Percentiles rank a stretch among this genome's conserved stretches.
These are phyloP conservation scores for Epirrhoe alternata DNA, from an alignment of 2,888 invertebrate genomes.

Conservation along the genomic window DNA sequence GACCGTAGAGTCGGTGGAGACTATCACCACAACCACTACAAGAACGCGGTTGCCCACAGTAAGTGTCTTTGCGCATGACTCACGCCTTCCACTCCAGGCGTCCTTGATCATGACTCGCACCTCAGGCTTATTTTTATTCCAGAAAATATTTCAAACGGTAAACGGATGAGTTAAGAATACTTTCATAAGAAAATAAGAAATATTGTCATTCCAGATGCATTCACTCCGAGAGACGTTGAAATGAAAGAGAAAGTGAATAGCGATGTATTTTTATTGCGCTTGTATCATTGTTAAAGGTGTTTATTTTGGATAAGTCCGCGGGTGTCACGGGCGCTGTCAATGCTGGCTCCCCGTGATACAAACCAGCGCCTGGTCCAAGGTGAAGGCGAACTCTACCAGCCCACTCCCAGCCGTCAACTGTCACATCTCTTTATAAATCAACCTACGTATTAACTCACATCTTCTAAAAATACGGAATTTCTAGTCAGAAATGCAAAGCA, in stretches of 20 bases:
- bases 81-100: constrained; percentile 45
- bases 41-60: constrained; percentile 63
- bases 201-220: constrained; percentile 46
- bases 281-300: constrained; percentile 72
- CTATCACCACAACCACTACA: constrained; percentile 74
- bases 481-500: constrained; percentile 21
- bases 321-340: constrained; percentile 78
- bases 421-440: constrained; percentile 69
- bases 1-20: constrained; percentile 71
- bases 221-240: constrained; percentile 46
- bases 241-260: constrained; percentile 51
- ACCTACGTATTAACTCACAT: constrained; percentile 60
- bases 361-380: constrained; percentile 75
- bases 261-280: constrained; percentile 66
- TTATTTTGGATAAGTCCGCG: constrained; percentile 71
- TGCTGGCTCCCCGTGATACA: constrained; percentile 68
- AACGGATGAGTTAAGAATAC: constrained; percentile 48
- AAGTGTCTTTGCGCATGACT: constrained; percentile 52
- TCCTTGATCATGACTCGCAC: constrained; percentile 59
- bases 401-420: constrained; percentile 59
- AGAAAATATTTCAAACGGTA: constrained; percentile 30
- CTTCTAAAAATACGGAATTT: constrained; percentile 45
- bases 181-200: constrained; percentile 47
- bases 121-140: constrained; percentile 57
- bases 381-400: constrained; percentile 73